phyloP scores from a whole-genome alignment of 53 echinoderm and acorn worm species.

The Antedon mediterranea region DNA sequence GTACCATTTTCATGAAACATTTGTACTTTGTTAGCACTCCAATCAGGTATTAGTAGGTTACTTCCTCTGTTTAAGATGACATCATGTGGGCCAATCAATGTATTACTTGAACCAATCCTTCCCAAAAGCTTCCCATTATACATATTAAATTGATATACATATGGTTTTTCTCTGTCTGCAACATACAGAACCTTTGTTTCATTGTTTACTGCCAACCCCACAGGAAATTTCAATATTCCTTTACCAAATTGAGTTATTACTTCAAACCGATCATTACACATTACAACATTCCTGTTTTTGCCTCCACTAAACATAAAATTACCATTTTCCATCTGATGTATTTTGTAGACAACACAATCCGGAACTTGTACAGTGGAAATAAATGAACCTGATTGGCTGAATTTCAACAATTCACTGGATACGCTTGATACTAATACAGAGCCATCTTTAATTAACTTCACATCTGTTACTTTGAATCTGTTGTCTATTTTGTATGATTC shows the following conservation, averaged over 20 bases:
- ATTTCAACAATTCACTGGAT: background rate
- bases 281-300: background rate
- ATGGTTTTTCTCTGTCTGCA: background rate
- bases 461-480: background rate
- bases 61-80: background rate
- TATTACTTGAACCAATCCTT: background rate
- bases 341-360: background rate
- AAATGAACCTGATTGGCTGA: background rate
- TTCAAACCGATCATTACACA: background rate
- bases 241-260: background rate
- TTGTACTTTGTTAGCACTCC: too few relatives aligned
- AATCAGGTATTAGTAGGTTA: too few relatives aligned
- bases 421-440: background rate
- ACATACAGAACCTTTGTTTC: background rate
- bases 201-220: background rate
- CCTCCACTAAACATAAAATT: background rate
- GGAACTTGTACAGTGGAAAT: background rate
- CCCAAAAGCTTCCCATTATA: background rate
- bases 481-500: background rate
- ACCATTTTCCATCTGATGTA: background rate
- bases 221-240: background rate
- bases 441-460: background rate
- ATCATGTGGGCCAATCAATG: background rate
- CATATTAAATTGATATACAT: background rate
- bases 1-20: too few relatives aligned